phyloP scores from a whole-genome alignment of 92 coral and sea anemone genomes.

The Zoanthus solanderi region DNA sequence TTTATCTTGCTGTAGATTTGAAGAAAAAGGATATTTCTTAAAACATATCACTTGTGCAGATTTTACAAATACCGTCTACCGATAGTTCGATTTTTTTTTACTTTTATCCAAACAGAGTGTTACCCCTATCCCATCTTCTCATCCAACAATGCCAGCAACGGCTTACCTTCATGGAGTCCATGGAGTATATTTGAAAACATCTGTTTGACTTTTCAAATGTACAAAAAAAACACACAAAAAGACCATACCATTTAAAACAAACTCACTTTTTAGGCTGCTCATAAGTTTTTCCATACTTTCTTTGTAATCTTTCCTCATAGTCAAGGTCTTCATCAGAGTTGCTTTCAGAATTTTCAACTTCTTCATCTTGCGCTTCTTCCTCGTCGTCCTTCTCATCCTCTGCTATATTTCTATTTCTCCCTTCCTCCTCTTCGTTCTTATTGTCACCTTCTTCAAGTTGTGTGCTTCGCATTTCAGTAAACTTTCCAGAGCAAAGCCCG shows the following conservation, averaged over 20 bases:
- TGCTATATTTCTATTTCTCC: constrained; percentile 2
- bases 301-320: constrained; percentile 60
- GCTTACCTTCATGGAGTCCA: no score
- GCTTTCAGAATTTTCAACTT: constrained; percentile 47
- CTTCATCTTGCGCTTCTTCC: constrained; percentile 43
- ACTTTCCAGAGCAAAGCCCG: constrained; percentile 94
- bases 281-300: constrained; percentile 73
- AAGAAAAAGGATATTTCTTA: no score
- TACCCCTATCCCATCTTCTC: no score
- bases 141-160: no score
- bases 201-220: no score
- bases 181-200: no score
- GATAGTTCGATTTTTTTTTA: no score
- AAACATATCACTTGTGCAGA: no score
- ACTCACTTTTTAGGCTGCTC: constrained; percentile 64
- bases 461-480: constrained; percentile 58
- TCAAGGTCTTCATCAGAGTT: constrained; percentile 66
- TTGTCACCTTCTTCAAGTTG: constrained; percentile 6
- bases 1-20: no score
- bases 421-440: constrained; percentile 27
- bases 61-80: no score
- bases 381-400: constrained; percentile 52
- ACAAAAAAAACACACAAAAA: neutral
- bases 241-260: neutral
- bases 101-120: no score